Evolutionary conservation across 2,113 vertebrate genomes (phyloP), one percentile per base, ranked within the genome.

Genomic region (Tricholaema leucomelas): DNA sequence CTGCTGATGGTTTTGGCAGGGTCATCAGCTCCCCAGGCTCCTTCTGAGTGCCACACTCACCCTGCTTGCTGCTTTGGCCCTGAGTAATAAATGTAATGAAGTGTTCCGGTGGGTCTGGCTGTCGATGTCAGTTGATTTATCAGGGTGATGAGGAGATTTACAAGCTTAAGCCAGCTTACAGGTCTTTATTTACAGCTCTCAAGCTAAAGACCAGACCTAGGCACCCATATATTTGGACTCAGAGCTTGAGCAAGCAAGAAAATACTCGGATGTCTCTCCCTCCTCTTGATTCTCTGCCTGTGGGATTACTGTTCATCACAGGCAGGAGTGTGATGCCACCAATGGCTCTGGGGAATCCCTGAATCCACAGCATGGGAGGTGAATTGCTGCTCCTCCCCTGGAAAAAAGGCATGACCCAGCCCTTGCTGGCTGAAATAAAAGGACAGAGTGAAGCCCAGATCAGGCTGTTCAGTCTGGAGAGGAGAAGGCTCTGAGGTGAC

Each of bases 171-270:
- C 61, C 8, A 40, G 83, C 59, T 91, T 81, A 85, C 33, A 59
- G 72, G 27, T 77, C 80, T 73, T 81, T 92, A 83, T 85, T 94
- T 92, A 90, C 76, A 91, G 65, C 88, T 88, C 65, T 86, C 61
- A 52, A 18, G 54, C 38, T 75, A 66, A 85, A 91, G 27, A 58
- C 48, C 30, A 48, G 88, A 81, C 73, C 58, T 44, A 71, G 28
- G 56, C 48, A 77, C 27, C 30, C 5, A 5, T 77, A 86, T 78
- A 78, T 92, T 90, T 94, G 73, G 40, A 78, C 65, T 86, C 61
- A 72, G 79, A 91, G 11, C 35, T 12, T 69, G 54, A 75, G 80
- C 20, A n/a, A 93, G 79, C 54, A 81, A 92, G 69, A 56, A 90
- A 83, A 89, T 17, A 23, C 71, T 91, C 35, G 42, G 83, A 66